Evolutionary conservation across 1,140 invertebrate genomes (phyloP).

Genomic region (Platyscapa corneri): DNA sequence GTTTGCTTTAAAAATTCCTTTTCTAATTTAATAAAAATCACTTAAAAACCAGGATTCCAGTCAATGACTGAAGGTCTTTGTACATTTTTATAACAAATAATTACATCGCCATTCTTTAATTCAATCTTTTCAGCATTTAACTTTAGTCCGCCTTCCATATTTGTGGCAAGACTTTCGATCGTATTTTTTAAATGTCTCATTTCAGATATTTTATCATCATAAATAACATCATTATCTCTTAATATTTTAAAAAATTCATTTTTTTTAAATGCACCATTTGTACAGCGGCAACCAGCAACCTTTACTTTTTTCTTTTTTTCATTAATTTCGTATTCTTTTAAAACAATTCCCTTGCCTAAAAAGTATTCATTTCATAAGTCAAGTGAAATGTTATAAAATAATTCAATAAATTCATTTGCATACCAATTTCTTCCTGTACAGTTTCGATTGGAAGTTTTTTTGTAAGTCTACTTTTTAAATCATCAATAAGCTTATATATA

Average conservation of each 20-base stretch:
- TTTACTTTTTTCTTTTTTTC: constrained; percentile 88
- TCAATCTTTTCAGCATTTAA: constrained; percentile 79
- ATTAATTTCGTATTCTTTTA: constrained; percentile 89
- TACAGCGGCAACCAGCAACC: constrained; percentile 91
- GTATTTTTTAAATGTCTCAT: constrained; percentile 94
- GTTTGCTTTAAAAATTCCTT: too few relatives aligned
- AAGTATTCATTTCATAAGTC: constrained; percentile 35
- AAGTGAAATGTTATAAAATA: neutral
- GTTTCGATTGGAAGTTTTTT: constrained; percentile 81
- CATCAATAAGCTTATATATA: constrained; percentile 94
- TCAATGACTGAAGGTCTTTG: constrained; percentile 79
- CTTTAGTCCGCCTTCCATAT: constrained; percentile 90
- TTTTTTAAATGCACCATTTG: constrained; percentile 85
- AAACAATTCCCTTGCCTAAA: constrained; percentile 88
- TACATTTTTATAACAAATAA: constrained; percentile 85
- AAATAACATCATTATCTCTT: constrained; percentile 82
- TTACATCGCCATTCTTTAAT: constrained; percentile 84
- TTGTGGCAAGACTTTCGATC: constrained; percentile 87
- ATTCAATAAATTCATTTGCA: constrained; percentile 10
- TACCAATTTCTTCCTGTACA: constrained; percentile 86
- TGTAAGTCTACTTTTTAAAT: constrained; percentile 88
- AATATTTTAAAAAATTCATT: constrained; percentile 81
- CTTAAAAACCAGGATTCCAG: constrained; percentile 91
- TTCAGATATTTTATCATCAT: constrained; percentile 84
- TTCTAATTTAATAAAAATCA: too few relatives aligned